phyloP scores from a whole-genome alignment of 2,888 invertebrate species.

The Anorthoa munda region DNA sequence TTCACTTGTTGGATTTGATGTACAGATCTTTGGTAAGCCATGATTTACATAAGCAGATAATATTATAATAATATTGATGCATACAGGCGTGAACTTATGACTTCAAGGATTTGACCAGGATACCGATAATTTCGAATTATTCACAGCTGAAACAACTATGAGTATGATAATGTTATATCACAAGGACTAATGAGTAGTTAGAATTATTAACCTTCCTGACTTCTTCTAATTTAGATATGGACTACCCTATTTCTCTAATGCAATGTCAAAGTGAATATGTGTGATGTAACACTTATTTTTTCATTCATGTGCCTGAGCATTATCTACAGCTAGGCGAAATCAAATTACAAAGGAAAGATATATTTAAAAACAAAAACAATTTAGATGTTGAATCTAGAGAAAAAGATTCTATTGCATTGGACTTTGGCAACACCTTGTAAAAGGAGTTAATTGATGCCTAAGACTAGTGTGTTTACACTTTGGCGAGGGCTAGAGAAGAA shows the following conservation, averaged over 20 bases:
- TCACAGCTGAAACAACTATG: constrained; percentile 55
- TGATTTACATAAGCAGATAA: constrained; percentile 58
- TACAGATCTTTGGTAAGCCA: constrained; percentile 58
- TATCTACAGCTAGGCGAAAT: constrained; percentile 43
- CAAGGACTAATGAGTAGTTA: constrained; percentile 62
- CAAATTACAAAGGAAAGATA: constrained; percentile 48
- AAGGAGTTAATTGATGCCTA: constrained; percentile 54
- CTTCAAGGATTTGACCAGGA: constrained; percentile 61
- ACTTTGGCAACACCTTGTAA: constrained; percentile 54
- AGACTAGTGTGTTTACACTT: constrained; percentile 59
- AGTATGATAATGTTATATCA: constrained; percentile 55
- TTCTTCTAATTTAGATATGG: constrained; percentile 59
- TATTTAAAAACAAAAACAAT: constrained; percentile 38
- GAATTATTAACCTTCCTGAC: constrained; percentile 59
- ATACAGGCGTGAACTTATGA: constrained; percentile 48
- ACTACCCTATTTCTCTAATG: constrained; percentile 48
- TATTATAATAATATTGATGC: constrained; percentile 41
- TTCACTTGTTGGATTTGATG: constrained; percentile 54
- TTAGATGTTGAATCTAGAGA: constrained; percentile 58
- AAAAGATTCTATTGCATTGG: constrained; percentile 54
- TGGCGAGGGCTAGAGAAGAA: constrained; percentile 58
- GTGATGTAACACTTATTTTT: constrained; percentile 52
- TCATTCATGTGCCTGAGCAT: constrained; percentile 45
- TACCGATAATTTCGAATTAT: constrained; percentile 56
- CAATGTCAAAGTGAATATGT: constrained; percentile 56